Evolutionary conservation across 2,113 vertebrate species (phyloP), one percentile per base, ranked within the genome.

Genomic region (Alligator sinensis): DNA sequence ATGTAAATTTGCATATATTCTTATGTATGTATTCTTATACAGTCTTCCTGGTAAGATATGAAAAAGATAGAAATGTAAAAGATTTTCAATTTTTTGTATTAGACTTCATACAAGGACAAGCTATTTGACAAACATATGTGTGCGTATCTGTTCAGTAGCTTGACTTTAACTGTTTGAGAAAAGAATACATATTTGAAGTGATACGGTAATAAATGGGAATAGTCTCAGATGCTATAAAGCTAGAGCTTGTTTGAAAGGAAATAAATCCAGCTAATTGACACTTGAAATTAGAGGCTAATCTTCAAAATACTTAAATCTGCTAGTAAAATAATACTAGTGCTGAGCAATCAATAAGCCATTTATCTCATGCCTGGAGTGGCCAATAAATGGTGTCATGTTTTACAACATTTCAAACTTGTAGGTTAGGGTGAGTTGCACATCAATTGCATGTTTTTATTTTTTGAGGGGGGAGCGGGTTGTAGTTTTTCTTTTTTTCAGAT

Each of bases 281-380:
- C 25, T 91, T 77, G 68, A 91, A 82, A 94, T 95, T 97, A 95
- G 84, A 86, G 94, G 87, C 93, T 94, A 95, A 96, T 92, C 90
- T 93, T 84, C 79, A 87, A 84, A 97, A 95, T 57, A 91, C 91
- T 93, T 93, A 95, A 96, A 88, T 38, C 75, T 77, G 86, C 66
- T 88, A 91, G 55, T 64, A 94, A 80, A 77, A 76, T 70, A 94
- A 66, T 0, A 0, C 89, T 94, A 94, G 66, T 38, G 79, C 86
- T 88, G 72, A 58, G 62, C 16, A 77, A 61, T 62, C 64, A 80
- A 80, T 94, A 97, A 96, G 93, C 91, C 89, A 81, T 96, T 97
- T 97, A 96, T 80, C 78, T 93, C 59, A 86, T 95, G 90, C n/a
- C 24, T 91, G 81, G 91, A 90, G 88, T 92, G 86, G 81, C 61